Conservation (phyloP, 2,113 vertebrate species). For the Pelobates fuscus region DNA sequence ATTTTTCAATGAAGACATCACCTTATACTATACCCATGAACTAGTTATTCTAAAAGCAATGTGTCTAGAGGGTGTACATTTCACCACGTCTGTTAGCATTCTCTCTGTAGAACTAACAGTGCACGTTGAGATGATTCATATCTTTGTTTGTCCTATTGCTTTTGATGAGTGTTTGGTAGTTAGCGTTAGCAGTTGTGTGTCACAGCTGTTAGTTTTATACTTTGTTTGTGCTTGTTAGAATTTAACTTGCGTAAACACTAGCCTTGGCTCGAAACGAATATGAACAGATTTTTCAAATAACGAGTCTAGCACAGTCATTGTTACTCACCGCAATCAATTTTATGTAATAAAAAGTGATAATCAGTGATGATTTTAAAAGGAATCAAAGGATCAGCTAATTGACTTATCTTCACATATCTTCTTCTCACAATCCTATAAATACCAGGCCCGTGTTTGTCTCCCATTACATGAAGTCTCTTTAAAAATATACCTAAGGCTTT, state of each 20-base stretch:
- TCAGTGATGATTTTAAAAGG: not conserved
- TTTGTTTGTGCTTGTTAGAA: no score
- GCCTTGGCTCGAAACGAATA: not conserved
- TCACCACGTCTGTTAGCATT: not conserved
- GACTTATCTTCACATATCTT: not conserved
- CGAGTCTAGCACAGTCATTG: not conserved
- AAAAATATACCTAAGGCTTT: no score
- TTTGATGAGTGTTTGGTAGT: not conserved
- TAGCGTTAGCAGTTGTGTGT: not conserved
- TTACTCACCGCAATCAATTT: not conserved
- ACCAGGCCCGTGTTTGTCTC: not conserved
- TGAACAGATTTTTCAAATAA: not conserved
- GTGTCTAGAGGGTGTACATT: not conserved
- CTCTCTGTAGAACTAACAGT: not conserved
- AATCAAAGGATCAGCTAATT: not conserved
- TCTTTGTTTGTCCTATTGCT: not conserved
- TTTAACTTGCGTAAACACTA: no score
- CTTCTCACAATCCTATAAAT: not conserved
- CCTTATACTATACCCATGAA: not conserved
- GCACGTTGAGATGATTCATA: not conserved
- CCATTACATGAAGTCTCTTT: not conserved
- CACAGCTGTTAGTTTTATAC: not conserved
- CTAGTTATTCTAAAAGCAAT: not conserved
- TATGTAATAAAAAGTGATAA: slow-evolving; percentile 11
- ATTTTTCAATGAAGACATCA: not conserved